A percentile compares a stretch with the other conserved stretches of the same genome.
phyloP scores from a whole-genome alignment of 2,888 invertebrate species.

The Meta bourneti region DNA sequence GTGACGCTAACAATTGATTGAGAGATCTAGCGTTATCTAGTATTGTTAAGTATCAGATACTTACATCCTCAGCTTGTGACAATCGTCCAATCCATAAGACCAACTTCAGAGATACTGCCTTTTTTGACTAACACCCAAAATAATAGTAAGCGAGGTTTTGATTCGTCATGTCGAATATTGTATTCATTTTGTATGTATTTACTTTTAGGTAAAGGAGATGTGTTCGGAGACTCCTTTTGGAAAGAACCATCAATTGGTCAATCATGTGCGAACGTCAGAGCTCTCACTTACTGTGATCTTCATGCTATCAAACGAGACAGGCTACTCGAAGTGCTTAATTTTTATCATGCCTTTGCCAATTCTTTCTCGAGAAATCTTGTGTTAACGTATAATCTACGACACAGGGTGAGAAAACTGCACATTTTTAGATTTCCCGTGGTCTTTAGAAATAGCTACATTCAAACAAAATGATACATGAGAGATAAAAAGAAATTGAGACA shows the following conservation, averaged over 20 bases:
- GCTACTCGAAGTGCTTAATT: constrained; percentile 83
- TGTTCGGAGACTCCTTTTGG: constrained; percentile 99
- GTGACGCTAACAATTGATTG: too few relatives aligned
- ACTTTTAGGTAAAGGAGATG: constrained; percentile 94
- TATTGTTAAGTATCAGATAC: too few relatives aligned
- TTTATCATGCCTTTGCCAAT: constrained; percentile 99
- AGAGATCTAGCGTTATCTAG: too few relatives aligned
- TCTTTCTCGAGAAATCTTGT: constrained; percentile 98
- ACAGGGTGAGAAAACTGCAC: constrained; percentile 87
- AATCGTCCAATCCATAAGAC: too few relatives aligned
- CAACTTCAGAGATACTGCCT: too few relatives aligned
- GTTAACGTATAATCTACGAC: constrained; percentile 98
- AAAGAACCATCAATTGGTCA: constrained; percentile 97
- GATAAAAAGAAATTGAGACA: too few relatives aligned
- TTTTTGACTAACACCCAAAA: too few relatives aligned
- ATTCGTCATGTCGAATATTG: too few relatives aligned
- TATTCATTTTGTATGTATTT: not conserved
- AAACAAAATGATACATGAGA: not conserved
- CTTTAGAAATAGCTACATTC: not conserved
- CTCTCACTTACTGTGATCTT: constrained; percentile 99
- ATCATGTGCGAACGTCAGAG: constrained; percentile 99
- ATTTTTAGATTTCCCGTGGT: too few relatives aligned
- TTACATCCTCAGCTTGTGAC: too few relatives aligned
- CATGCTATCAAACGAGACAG: constrained; percentile 97
- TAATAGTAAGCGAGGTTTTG: too few relatives aligned